phyloP scores from a whole-genome alignment of 2,888 invertebrate genomes.

The Sepioteuthis lessoniana region DNA sequence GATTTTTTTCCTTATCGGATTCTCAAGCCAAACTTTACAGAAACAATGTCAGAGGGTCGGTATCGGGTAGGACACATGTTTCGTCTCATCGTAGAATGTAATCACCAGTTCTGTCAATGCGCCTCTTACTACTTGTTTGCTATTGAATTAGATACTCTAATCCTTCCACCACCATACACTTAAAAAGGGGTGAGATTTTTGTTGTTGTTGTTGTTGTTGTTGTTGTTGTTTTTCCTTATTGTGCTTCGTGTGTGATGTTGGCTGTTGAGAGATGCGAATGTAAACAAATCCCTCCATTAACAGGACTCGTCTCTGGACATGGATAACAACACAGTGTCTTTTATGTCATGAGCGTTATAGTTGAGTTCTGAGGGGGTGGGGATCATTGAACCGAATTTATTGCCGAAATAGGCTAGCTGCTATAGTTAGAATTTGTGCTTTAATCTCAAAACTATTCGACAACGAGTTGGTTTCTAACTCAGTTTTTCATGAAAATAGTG shows the following conservation, averaged over 20 bases:
- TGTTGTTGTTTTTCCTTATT: background rate
- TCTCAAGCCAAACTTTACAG: background rate
- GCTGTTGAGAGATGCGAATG: background rate
- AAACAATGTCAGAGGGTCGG: background rate
- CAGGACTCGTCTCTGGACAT: background rate
- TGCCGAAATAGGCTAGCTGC: too few relatives aligned
- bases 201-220: too few relatives aligned
- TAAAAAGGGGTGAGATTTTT: background rate
- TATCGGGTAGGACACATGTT: background rate
- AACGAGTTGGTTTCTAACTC: too few relatives aligned
- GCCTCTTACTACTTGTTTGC: background rate
- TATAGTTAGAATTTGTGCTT: too few relatives aligned
- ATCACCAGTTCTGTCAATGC: background rate
- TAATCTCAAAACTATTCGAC: too few relatives aligned
- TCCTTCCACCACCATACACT: background rate
- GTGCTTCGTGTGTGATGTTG: background rate
- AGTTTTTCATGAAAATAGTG: too few relatives aligned
- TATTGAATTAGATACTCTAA: background rate
- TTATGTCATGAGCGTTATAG: background rate
- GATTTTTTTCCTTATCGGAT: background rate
- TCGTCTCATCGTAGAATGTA: background rate
- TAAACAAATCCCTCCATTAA: background rate
- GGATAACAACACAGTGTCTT: background rate
- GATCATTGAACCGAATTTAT: background rate
- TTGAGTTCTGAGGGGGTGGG: background rate